Evolutionary conservation across 2,888 invertebrate genomes (phyloP).

Genomic region (Myopa testacea): DNA sequence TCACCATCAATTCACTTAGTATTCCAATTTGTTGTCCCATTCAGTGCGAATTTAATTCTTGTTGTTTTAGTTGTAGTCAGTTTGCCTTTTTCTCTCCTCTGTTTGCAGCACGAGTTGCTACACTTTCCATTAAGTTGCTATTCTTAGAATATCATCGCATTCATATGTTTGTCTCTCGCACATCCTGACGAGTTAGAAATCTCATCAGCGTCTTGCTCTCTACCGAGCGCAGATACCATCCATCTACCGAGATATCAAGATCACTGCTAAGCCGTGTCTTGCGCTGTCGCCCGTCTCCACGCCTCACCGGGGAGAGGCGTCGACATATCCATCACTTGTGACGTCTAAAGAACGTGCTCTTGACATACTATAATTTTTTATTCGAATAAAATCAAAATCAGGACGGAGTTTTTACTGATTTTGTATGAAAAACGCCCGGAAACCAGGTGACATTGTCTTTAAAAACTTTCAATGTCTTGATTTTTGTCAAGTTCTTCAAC

Average conservation of each 20-base stretch:
- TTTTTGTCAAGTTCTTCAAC: not conserved
- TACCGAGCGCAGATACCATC: not conserved
- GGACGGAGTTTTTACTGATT: no score
- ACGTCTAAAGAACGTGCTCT: not conserved
- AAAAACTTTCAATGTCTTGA: conserved; percentile 51
- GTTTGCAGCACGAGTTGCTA: not conserved
- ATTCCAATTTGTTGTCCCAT: conserved; percentile 56
- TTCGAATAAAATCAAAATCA: not conserved
- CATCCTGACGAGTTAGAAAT: conserved; percentile 7
- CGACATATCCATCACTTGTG: conserved; percentile 37
- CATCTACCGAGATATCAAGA: not conserved
- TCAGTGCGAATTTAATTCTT: conserved; percentile 52
- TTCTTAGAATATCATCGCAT: conserved; percentile 11
- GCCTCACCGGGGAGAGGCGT: conserved; percentile 44
- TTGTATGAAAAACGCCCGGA: not conserved
- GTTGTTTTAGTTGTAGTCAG: conserved; percentile 53
- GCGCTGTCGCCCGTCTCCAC: not conserved
- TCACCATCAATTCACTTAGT: conserved; percentile 54
- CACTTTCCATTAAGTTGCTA: conserved; percentile 35
- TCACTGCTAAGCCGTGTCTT: not conserved
- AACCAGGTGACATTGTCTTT: conserved; percentile 45
- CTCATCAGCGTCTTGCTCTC: conserved; percentile 19
- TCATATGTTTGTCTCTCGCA: conserved; percentile 25
- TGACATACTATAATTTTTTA: not conserved
- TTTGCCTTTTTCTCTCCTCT: conserved; percentile 46